These are phyloP conservation scores for Oxycera nigricornis DNA, from an alignment of 2,888 invertebrate genomes.

Conservation along the genomic window DNA sequence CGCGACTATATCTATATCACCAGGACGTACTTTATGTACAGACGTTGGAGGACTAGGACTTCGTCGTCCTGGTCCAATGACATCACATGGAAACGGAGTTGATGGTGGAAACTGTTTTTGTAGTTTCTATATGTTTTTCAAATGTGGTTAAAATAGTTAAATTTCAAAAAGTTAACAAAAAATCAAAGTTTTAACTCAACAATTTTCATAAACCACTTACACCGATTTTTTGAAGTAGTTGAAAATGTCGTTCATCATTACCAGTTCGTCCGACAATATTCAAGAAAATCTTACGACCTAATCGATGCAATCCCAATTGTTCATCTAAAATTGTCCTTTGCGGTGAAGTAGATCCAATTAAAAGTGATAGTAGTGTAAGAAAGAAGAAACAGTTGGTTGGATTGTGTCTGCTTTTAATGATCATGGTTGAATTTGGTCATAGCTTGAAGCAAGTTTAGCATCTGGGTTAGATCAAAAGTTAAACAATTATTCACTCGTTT, in stretches of 20 bases:
- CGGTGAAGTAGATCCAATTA: constrained; percentile 35
- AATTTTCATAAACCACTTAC: constrained; percentile 52
- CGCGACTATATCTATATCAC: constrained; percentile 69
- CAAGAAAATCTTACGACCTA: constrained; percentile 52
- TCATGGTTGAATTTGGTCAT: no score
- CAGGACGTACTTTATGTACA: constrained; percentile 68
- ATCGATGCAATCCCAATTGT: constrained; percentile 50
- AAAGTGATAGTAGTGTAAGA: not conserved
- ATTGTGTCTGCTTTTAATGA: no score
- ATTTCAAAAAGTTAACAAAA: no score
- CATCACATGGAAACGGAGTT: constrained; percentile 57
- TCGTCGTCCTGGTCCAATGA: constrained; percentile 58
- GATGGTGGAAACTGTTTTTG: constrained; percentile 54
- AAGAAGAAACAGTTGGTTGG: no score
- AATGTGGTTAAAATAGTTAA: no score
- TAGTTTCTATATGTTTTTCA: no score
- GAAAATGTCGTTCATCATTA: constrained; percentile 53
- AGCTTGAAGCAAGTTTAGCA: no score
- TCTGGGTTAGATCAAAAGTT: no score
- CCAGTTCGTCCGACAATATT: constrained; percentile 56
- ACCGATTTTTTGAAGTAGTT: constrained; percentile 52
- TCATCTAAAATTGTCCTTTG: constrained; percentile 56
- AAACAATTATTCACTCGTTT: no score
- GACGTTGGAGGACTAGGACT: constrained; percentile 62
- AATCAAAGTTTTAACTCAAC: no score